A percentile compares a stretch with the other conserved stretches of the same genome.
Conservation (phyloP, 1,140 invertebrate genomes). For the Lysiphlebus fabarum region DNA sequence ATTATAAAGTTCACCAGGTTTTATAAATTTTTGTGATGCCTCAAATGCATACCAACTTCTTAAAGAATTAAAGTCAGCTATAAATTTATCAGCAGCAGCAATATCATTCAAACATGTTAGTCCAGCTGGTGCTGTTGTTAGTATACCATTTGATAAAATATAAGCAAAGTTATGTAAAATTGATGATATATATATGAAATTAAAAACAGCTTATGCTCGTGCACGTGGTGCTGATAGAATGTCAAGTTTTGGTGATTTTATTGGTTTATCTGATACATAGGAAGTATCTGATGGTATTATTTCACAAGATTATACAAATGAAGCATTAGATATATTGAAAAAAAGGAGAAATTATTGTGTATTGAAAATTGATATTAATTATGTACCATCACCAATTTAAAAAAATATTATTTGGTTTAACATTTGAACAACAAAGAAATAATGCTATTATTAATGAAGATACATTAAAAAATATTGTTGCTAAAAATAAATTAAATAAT, state of each 20-base stretch:
- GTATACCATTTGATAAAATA: constrained; percentile 67
- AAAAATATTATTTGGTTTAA: constrained; percentile 87
- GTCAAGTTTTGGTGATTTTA: no score
- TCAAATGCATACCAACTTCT: constrained; percentile 97
- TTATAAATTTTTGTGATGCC: constrained; percentile 96
- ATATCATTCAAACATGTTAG: constrained; percentile 98
- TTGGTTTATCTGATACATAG: no score
- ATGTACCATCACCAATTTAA: constrained; percentile 72
- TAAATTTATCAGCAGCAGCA: constrained; percentile 87
- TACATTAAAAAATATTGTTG: constrained; percentile 83
- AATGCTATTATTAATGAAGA: constrained; percentile 78
- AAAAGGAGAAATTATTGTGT: constrained; percentile 96
- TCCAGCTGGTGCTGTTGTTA: constrained; percentile 92
- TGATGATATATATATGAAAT: constrained; percentile 70
- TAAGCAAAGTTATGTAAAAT: constrained; percentile 92
- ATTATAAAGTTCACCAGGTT: constrained; percentile 82
- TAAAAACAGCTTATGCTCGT: constrained; percentile 90
- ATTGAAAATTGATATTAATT: constrained; percentile 86
- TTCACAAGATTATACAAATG: constrained; percentile 78
- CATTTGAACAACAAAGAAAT: constrained; percentile 89
- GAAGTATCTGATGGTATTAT: no score
- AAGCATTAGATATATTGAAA: constrained; percentile 82
- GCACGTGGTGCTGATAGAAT: no score
- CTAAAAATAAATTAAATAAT: constrained; percentile 68
- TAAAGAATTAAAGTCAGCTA: constrained; percentile 75